Base-by-base conservation (phyloP, 1,140 invertebrate genomes). In the Hycleus phaleratus region DNA sequence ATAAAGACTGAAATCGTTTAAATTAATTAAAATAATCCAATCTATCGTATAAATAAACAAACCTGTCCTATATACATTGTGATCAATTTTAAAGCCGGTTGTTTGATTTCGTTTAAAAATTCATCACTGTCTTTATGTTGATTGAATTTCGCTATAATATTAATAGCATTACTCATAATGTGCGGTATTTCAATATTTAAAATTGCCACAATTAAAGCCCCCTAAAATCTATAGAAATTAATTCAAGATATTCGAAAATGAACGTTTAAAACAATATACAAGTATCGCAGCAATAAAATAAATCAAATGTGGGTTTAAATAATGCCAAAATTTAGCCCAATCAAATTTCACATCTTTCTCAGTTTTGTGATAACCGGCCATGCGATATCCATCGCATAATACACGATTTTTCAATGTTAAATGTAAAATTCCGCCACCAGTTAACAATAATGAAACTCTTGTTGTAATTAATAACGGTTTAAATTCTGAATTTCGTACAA, bases 171-270 rank as follows among this genome's bases (percentile, higher is more conserved):
- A 40, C 91, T 90, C 18, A 94, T 76, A 52, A 85, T 67, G 59
- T 85, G 76, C 1, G 91, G 90, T 62, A 93, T 87, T 71, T 88
- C 79, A 59, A 93, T 90, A 69, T 94, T 94, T 54, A 91, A 76
- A 46, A 87, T 62, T 1, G 91, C 90, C 49, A 91, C 88, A 60
- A 83, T 74, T 26, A 93, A 71, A 9, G 91, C 88, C 65, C 87
- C 86, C 91, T 93, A 68, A 49, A 77, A 77, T 54, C 63, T 40
- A 60, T 38, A 32, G 40, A 4, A 44, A 38, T 26, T 47, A 54
- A 53, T 32, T 59, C 54, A 46, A 40, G 0, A 3, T 55, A 49
- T 50, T 47, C 18, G 18, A 1, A 18, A n/a, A 18, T 39, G 1
- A 52, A 52, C 57, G 50, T 39, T 59, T 38, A 61, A 25, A 43